Evolutionary conservation across 2,113 vertebrate species (phyloP).

Genomic region (Eclectus roratus): DNA sequence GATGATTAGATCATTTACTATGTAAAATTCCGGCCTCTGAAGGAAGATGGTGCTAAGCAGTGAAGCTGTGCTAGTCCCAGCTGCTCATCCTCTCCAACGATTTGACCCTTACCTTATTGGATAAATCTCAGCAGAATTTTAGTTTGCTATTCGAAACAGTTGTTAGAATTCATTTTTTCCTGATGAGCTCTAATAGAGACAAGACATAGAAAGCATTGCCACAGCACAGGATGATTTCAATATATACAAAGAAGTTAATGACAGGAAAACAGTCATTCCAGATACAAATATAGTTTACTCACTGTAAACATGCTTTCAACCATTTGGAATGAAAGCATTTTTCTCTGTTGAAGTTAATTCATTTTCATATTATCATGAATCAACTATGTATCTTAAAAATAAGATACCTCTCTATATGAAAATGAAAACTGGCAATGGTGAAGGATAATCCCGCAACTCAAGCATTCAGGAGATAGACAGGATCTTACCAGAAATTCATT

Average conservation of each 20-base stretch:
- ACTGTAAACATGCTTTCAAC: neutral
- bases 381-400: constrained; percentile 4
- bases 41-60: neutral
- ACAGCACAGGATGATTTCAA: neutral
- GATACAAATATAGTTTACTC: neutral
- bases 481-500: neutral
- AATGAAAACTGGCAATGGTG: neutral
- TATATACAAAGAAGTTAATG: neutral
- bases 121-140: constrained; percentile 9
- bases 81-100: neutral
- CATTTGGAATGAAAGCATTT: constrained; percentile 18
- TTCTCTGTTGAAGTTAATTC: neutral
- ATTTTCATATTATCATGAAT: neutral
- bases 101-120: neutral
- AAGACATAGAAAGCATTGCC: neutral
- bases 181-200: constrained; percentile 7
- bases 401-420: neutral
- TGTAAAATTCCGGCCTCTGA: constrained; percentile 13
- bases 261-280: neutral
- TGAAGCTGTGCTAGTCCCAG: neutral
- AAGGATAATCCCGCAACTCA: neutral
- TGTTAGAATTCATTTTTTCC: constrained; percentile 23
- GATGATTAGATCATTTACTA: constrained; percentile 62
- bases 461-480: neutral
- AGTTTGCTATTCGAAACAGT: neutral